Evolutionary conservation across 2,888 invertebrate species (phyloP).

Genomic region (Lasius fuliginosus): DNA sequence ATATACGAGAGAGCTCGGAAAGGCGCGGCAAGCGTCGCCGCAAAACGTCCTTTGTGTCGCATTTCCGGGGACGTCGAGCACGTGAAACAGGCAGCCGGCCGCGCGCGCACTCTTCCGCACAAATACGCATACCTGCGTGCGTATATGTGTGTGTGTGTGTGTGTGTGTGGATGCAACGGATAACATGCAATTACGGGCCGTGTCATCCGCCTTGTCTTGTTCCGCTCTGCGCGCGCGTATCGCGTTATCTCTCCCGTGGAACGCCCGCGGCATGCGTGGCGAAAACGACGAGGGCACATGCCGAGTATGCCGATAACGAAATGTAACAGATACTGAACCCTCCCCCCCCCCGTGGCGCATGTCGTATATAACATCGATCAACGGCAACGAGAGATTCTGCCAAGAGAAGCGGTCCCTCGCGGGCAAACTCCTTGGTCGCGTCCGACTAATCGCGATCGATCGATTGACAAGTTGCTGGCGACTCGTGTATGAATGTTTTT

Average conservation of each 20-base stretch:
- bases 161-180: constrained; percentile 76
- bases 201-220: constrained; percentile 85
- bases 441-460: not conserved
- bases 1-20: constrained; percentile 26
- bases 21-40: constrained; percentile 53
- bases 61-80: constrained; percentile 68
- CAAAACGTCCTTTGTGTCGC: constrained; percentile 69
- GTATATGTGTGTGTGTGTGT: not conserved
- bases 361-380: not conserved
- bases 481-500: not conserved
- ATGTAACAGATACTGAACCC: constrained; percentile 60
- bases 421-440: not conserved
- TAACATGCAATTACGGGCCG: constrained; percentile 85
- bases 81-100: constrained; percentile 73
- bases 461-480: not conserved
- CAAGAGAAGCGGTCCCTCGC: not conserved
- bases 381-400: not conserved
- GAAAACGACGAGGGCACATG: constrained; percentile 73
- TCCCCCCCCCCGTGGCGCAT: not conserved
- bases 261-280: constrained; percentile 79
- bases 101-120: constrained; percentile 47
- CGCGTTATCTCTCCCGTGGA: constrained; percentile 83
- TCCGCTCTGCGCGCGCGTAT: constrained; percentile 77
- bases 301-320: constrained; percentile 80
- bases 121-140: constrained; percentile 37